Conservation (phyloP, 2,113 vertebrate species). For the Rallus limicola region DNA sequence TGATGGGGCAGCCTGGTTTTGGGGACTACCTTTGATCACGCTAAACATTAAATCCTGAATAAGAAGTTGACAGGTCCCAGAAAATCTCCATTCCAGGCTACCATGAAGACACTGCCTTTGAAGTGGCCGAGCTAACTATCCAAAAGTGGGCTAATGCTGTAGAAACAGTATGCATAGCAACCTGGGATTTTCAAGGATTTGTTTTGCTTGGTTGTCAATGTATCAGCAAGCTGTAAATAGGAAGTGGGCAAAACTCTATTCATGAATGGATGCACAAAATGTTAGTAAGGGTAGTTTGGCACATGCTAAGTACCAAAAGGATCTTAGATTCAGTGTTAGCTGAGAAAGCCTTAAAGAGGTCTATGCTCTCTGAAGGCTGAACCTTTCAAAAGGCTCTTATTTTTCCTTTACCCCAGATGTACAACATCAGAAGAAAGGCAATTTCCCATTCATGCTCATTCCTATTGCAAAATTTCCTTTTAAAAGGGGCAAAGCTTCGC, state of each 20-base stretch:
- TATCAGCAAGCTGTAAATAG: neutral
- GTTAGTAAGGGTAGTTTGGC: neutral
- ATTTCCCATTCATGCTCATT: neutral
- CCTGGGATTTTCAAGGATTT: neutral
- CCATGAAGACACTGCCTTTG: neutral
- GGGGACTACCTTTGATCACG: neutral
- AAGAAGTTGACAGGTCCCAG: neutral
- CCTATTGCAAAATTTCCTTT: neutral
- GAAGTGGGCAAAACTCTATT: neutral
- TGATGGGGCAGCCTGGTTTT: neutral
- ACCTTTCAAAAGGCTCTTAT: neutral
- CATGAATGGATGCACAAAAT: neutral
- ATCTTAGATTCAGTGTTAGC: neutral
- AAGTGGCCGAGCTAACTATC: neutral
- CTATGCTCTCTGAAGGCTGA: neutral
- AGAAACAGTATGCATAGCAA: neutral
- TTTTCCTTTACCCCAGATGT: neutral
- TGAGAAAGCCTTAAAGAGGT: neutral
- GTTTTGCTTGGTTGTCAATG: neutral
- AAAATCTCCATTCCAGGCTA: neutral
- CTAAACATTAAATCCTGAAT: neutral
- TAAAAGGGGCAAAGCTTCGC: neutral
- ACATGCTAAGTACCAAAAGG: neutral
- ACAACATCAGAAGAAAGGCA: neutral
- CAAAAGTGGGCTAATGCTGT: neutral